Conservation (phyloP, 2,113 vertebrate genomes). For the Chaetorhynchus papuensis region DNA sequence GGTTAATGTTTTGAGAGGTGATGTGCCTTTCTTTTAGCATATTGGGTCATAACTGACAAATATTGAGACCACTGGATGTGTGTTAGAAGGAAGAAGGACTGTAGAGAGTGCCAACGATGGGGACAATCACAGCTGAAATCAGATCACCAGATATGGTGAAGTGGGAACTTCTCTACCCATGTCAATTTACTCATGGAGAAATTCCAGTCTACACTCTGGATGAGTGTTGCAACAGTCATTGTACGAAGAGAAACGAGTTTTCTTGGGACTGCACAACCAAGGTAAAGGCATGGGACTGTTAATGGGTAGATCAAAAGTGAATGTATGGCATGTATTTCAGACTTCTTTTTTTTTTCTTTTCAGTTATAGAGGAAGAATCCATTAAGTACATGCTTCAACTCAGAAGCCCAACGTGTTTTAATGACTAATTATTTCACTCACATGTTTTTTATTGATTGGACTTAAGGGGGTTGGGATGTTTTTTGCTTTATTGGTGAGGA, state of each 20-base stretch:
- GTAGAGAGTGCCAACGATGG: background rate
- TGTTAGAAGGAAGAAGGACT: background rate
- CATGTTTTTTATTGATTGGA: background rate
- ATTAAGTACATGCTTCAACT: background rate
- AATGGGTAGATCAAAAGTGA: background rate
- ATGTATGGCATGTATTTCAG: background rate
- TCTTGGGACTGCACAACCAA: background rate
- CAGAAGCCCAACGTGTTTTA: background rate
- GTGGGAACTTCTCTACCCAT: background rate
- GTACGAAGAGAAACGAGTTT: background rate
- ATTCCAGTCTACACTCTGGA: background rate
- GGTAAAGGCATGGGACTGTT: background rate
- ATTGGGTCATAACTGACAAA: background rate
- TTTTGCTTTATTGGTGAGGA: background rate
- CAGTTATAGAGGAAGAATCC: background rate
- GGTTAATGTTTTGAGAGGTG: background rate
- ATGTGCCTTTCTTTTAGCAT: background rate
- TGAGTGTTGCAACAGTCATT: background rate
- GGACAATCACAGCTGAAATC: background rate
- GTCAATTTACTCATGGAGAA: background rate
- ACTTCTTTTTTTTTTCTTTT: background rate
- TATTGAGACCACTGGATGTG: background rate
- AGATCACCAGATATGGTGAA: background rate
- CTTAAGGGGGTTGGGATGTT: accelerated
- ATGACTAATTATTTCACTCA: background rate